Base-by-base conservation (phyloP, 2,888 invertebrate species). In the Keiferia lycopersicella region DNA sequence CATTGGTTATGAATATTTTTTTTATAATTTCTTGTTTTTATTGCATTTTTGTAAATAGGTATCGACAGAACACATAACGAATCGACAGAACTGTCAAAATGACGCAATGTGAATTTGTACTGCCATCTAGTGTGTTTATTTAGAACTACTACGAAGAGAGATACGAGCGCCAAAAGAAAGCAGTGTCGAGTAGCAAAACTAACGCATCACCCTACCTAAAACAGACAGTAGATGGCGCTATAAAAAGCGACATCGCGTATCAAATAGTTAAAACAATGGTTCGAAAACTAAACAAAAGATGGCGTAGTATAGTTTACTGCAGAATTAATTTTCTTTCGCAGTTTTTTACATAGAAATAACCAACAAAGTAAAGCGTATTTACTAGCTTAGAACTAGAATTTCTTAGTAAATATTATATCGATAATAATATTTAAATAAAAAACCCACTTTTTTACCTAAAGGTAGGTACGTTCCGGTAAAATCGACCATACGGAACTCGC, bases 41-140 rank as follows among this genome's bases (percentile, higher is more conserved):
- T 39, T 20, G 18, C 39, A 58, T 39, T 39, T 39, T 39, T 39
- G 58, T 39, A 58, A 58, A 39, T 39, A 26, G 16, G 39, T 39
- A 38, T n/a, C n/a, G 58, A 14, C 58, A 39, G 20, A 58, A 58
- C 58, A 58, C n/a, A n/a, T n/a, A n/a, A n/a, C n/a, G n/a, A n/a
- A n/a, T 26, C 53, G 53, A 20, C 53, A 2, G 26, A 14, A 22
- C 3, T 30, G 26, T 30, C 26, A 26, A 3, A 51, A 16, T 16
- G 45, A n/a, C n/a, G n/a, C n/a, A 45, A 45, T 18, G 51, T 51
- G 22, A 51, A 51, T 22, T 22, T 22, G n/a, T 16, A 45, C 45
- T 22, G 51, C 22, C 51, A 51, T 51, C 20, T 51, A n/a, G n/a
- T n/a, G 16, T 51, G 20, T 18, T 20, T 1, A 2, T 51, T 6